Percentiles rank a stretch among this genome's conserved stretches.
Conservation (phyloP, 2,888 invertebrate genomes). For the Homarus gammarus region DNA sequence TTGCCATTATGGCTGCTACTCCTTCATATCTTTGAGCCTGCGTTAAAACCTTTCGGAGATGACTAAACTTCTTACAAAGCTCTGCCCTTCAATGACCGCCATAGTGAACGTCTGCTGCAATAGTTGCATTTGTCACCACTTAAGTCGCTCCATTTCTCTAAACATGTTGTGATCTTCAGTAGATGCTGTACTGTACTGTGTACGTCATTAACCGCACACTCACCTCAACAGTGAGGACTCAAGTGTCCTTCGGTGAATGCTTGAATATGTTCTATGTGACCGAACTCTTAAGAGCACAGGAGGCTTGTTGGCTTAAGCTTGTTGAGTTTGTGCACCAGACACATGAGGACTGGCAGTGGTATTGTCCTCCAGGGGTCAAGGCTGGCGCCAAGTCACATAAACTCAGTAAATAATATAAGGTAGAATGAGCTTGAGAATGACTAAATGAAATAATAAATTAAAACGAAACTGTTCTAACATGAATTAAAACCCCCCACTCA, state of each 20-base stretch:
- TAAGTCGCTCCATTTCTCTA: not conserved
- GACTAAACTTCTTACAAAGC: slow-evolving; percentile 14
- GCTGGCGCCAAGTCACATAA: not conserved
- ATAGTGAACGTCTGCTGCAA: not conserved
- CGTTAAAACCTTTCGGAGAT: slow-evolving; percentile 22
- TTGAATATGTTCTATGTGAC: slow-evolving; percentile 19
- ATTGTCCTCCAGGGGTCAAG: slow-evolving; percentile 22
- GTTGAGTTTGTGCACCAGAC: not conserved
- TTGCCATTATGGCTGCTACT: slow-evolving; percentile 20
- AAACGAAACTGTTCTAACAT: slow-evolving; percentile 13
- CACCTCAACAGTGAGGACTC: slow-evolving; percentile 6
- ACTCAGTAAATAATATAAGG: slow-evolving; percentile 22
- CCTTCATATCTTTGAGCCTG: slow-evolving; percentile 26
- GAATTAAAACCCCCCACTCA: not conserved
- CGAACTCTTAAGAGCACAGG: slow-evolving; percentile 3
- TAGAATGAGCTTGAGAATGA: slow-evolving; percentile 12
- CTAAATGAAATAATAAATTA: not conserved
- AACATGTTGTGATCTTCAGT: slow-evolving; percentile 23
- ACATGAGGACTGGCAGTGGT: not conserved
- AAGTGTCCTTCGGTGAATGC: slow-evolving; percentile 25
- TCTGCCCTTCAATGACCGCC: not conserved
- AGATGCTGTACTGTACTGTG: slow-evolving; percentile 16
- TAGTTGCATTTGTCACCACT: slow-evolving; percentile 1
- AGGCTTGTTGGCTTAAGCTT: slow-evolving; percentile 31
- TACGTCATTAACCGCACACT: slow-evolving; percentile 31